A percentile compares a stretch with the other conserved stretches of the same genome.
These are phyloP conservation scores for Caiman crocodilus DNA, from an alignment of 2,797 vertebrate genomes.

Conservation along the genomic window DNA sequence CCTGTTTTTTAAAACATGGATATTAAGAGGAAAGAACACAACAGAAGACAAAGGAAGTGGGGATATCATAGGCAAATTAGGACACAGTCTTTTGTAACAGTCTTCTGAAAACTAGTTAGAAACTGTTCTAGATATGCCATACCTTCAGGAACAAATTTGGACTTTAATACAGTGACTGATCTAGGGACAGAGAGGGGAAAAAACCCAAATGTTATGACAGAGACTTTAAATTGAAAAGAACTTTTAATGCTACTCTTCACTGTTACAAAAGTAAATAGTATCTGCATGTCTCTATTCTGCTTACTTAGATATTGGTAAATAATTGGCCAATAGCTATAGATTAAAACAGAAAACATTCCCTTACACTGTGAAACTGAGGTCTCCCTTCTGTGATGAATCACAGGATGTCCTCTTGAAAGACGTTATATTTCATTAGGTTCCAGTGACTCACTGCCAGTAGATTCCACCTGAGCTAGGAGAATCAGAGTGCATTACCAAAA, in stretches of 20 bases:
- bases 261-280: background rate
- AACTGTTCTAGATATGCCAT: background rate
- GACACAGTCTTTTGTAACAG: background rate
- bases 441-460: background rate
- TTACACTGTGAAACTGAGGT: background rate
- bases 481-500: slow-evolving; percentile 8
- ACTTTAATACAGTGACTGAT: background rate
- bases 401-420: background rate
- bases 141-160: background rate
- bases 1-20: background rate
- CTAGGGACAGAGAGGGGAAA: background rate
- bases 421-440: background rate
- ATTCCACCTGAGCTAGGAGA: background rate
- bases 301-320: background rate
- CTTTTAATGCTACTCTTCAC: background rate
- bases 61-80: background rate
- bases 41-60: no score
- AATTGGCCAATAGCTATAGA: background rate
- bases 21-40: background rate
- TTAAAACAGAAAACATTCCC: background rate
- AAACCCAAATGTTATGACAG: background rate
- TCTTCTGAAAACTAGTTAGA: background rate
- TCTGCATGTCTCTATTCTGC: background rate
- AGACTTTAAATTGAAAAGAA: background rate
- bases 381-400: background rate